Base-by-base conservation (phyloP, 2,113 vertebrate genomes). In the Cebus imitator region DNA sequence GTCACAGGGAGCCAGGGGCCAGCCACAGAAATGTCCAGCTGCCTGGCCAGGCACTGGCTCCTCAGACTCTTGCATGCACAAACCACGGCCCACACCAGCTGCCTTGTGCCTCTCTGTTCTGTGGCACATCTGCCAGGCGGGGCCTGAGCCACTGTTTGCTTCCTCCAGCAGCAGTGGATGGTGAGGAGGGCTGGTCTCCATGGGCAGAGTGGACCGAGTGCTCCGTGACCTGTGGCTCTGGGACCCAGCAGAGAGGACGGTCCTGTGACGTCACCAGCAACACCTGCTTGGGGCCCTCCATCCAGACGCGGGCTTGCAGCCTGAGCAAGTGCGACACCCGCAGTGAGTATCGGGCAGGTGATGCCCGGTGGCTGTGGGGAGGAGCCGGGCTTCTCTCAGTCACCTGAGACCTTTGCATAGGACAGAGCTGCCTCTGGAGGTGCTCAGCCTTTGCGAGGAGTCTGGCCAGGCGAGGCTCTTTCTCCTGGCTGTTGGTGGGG, bases 131-230 rank as follows among this genome's bases (percentile, higher is more conserved):
- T 9, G 50, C 5, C 40, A 30, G 35, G 35, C 21, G 23, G 72
- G 3, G 27, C 4, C 72, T 89, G 81, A 86, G 13, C 64, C 16
- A 0, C 35, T 0, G 7, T 35, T 61, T 61, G 4, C 17, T 52
- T 79, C 48, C 72, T 43, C 48, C 5, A 4, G n/a, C 97, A 99
- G 99, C 98, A 87, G 98, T 97, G 57, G 99, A 99, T 90, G 98
- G 98, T 1, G 99, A 99, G 45, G 99, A 99, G 21, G 99, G 99
- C 90, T 99, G 99, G 99, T 99, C 99, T 17, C 99, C 99, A 0
- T 99, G 99, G 99, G 99, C 99, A 0, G 99, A 99, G 95, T 99
- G 99, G 99, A 99, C 99, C 0, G 99, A 99, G 97, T 99, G 99
- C 97, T 99, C 99, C 0, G 99, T 99, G 87, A 99, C 99, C 2